Evolutionary conservation across 2,797 vertebrate genomes (phyloP), one percentile per base, ranked within the genome.

Genomic region (Gallinago solitaria): DNA sequence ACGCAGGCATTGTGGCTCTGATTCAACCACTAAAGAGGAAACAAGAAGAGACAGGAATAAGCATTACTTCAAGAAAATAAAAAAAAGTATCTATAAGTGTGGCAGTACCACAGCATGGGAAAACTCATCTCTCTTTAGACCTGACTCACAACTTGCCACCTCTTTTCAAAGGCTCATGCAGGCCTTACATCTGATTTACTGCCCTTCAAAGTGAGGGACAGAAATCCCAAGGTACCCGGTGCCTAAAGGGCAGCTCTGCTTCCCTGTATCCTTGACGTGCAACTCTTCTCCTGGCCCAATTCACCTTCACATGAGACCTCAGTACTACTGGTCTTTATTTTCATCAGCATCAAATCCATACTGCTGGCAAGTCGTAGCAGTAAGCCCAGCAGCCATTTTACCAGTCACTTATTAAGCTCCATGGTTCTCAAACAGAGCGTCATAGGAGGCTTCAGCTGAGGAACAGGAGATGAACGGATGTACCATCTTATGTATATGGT

Each of bases 1-100:
- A 99, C 99, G 87, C 99, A 99, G 61, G 99, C 99, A 0, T 99
- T 99, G 98, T 99, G 99, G 97, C 99, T 99, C 98, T 99, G 99
- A 96, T 99, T 99, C 97, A 99, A 97, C 99, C 98, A 99, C 99
- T 99, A 73, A 12, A 95, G 74, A 39, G 80, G 70, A 95, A 83
- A 90, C 23, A 83, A 35, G 64, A 33, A 82, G 89, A 84, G 71
- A 56, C 7, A n/a, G 54, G 35, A 3, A 12, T 70, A 32, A 89
- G 67, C 19, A 51, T 9, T 17, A 30, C 50, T 56, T 53, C 65
- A 35, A 10, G 12, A 25, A 19, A 56, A 43, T 3, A 5, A 15
- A 16, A 28, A 20, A 23, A 28, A 9, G 12, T 7, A 17, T 7
- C 70, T 19, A 17, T 1, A 23, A 25, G 16, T 0, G 1, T 1